Evolutionary conservation across 2,888 invertebrate genomes (phyloP).

Genomic region (Nephrotoma guestfalica): DNA sequence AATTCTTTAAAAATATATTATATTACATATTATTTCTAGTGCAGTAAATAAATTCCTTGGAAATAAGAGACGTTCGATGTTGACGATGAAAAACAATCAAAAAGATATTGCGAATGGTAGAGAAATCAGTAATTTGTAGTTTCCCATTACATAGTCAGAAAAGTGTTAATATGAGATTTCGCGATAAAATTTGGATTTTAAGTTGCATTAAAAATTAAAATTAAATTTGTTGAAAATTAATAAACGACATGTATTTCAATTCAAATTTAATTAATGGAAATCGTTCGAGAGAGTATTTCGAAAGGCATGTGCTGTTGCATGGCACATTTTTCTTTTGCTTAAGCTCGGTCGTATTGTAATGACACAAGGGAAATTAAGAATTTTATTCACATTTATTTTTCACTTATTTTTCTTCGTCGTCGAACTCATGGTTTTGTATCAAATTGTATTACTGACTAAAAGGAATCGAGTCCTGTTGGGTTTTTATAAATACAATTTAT

Average conservation of each 20-base stretch:
- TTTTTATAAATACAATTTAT: not conserved
- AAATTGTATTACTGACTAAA: not conserved
- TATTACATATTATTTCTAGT: no score
- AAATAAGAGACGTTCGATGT: not conserved
- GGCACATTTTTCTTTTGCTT: not conserved
- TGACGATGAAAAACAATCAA: not conserved
- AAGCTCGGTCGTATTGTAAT: not conserved
- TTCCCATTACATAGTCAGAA: not conserved
- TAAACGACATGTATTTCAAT: no score
- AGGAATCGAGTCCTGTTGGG: not conserved
- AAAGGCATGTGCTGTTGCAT: no score
- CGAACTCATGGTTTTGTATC: not conserved
- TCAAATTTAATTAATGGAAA: no score
- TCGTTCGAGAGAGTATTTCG: no score
- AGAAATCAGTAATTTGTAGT: not conserved
- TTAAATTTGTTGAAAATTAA: no score
- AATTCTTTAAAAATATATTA: no score
- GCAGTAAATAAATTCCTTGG: not conserved
- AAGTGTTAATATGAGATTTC: no score
- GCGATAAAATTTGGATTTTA: no score
- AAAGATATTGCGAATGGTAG: not conserved
- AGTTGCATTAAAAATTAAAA: no score
- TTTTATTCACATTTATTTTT: not conserved
- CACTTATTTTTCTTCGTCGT: not conserved
- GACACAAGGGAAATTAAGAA: not conserved